Evolutionary conservation across 2,888 invertebrate genomes (phyloP).

Genomic region (Ormyrus rosae): DNA sequence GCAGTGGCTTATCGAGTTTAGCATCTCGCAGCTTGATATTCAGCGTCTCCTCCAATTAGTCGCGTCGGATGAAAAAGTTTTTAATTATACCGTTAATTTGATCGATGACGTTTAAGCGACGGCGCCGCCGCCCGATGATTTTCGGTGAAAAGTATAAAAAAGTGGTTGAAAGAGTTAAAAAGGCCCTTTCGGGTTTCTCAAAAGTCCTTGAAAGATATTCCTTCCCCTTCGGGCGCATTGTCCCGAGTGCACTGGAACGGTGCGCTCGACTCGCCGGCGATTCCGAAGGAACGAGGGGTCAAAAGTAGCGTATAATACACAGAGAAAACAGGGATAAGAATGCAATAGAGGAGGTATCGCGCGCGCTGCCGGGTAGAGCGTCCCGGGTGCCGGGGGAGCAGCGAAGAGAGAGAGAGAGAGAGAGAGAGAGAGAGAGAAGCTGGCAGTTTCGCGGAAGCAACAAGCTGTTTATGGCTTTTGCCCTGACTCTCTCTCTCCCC

Average conservation of each 20-base stretch:
- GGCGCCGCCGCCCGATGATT: neutral
- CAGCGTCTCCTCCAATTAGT: too few species aligned
- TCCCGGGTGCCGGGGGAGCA: neutral
- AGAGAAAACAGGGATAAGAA: conserved; percentile 40
- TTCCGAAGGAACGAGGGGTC: conserved; percentile 32
- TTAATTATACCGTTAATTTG: neutral
- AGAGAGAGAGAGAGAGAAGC: conserved; percentile 15
- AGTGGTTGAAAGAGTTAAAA: conserved; percentile 15
- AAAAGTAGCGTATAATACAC: conserved; percentile 40
- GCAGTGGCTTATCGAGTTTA: conserved; percentile 31
- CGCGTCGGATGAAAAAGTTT: neutral
- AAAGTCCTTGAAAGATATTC: conserved; percentile 38
- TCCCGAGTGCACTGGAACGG: conserved; percentile 45
- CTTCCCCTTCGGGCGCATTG: conserved; percentile 10
- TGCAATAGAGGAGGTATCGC: conserved; percentile 23
- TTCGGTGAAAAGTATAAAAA: neutral
- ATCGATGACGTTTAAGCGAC: neutral
- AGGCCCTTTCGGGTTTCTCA: conserved; percentile 21
- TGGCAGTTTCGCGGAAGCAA: conserved; percentile 67
- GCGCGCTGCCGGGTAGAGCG: too few species aligned
- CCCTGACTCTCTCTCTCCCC: conserved; percentile 31
- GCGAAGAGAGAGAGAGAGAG: conserved; percentile 11
- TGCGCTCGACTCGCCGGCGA: conserved; percentile 36
- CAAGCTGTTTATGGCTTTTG: conserved; percentile 73
- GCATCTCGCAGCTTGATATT: neutral